Evolutionary conservation across 2,888 invertebrate genomes (phyloP).

Genomic region (Pseudococcus longispinus): DNA sequence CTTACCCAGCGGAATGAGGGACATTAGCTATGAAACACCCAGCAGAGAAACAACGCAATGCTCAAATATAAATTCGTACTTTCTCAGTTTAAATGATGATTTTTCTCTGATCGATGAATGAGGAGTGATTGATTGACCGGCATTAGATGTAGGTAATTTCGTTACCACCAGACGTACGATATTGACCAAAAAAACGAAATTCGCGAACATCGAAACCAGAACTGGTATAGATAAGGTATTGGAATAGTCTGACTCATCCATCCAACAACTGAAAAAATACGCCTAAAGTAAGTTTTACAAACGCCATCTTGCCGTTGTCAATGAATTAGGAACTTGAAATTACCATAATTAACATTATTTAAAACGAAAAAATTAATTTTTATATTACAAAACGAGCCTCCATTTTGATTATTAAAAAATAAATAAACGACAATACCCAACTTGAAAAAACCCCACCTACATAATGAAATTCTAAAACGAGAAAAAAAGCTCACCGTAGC

Average conservation of each 20-base stretch:
- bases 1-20: too few species aligned
- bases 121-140: neutral
- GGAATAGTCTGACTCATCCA: conserved; percentile 72
- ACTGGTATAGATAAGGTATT: conserved; percentile 80
- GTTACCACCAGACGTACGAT: conserved; percentile 85
- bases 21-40: too few species aligned
- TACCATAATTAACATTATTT: too few species aligned
- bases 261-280: conserved; percentile 74
- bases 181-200: conserved; percentile 85
- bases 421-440: too few species aligned
- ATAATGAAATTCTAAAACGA: too few species aligned
- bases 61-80: neutral
- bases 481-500: neutral
- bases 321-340: neutral
- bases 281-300: neutral
- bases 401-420: too few species aligned
- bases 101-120: conserved; percentile 29
- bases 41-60: too few species aligned
- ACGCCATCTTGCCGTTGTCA: neutral
- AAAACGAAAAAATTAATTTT: too few species aligned
- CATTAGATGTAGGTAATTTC: conserved; percentile 70
- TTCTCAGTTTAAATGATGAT: conserved; percentile 29
- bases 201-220: conserved; percentile 79
- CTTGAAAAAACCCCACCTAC: too few species aligned
- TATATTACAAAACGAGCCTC: too few species aligned